Evolutionary conservation across 2,797 vertebrate species (phyloP), one percentile per base, ranked within the genome.

Genomic region (Eptatretus atami): DNA sequence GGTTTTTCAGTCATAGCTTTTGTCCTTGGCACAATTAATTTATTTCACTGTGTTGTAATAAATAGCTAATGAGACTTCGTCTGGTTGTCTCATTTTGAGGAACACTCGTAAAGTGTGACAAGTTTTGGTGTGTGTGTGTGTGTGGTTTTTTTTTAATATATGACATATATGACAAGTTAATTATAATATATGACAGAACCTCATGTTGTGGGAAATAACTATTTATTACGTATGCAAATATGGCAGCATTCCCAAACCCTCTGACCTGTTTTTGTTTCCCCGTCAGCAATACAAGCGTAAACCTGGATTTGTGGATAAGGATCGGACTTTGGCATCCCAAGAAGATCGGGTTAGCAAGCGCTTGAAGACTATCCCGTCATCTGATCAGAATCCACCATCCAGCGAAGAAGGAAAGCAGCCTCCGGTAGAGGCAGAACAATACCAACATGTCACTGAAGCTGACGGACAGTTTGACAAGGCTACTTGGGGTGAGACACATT

Each of bases 211-310:
- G 19, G 19, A 19, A 19, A 2, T 19, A 19, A 19, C 19, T 19
- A 19, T 19, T 19, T 19, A 19, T 15, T 15, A 31, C 15, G 24
- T 10, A 31, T 31, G 63, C 13, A 2, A 64, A 64, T 64, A 52
- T 64, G 11, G 14, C 53, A 31, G 10, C 63, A 10, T 64, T 31
- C 55, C 31, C 31, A 44, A 44, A 4, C 31, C 31, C 31, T 44
- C 31, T 44, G 31, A 44, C 3, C 31, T 60, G 15, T 10, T 15
- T 53, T 64, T 31, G 31, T 64, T 10, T 25, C 31, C 64, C 67
- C 69, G 53, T 24, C 70, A 80, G 90, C 90, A 82, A 73, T 84
- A 83, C 70, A 98, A 96, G 71, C 79, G 92, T 67, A 96, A 92
- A 70, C 92, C 86, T 0, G 92, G 92, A 1, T 79, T 74, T 52